These are phyloP conservation scores for Chelon labrosus DNA, from an alignment of 2,797 vertebrate species.

Conservation along the genomic window DNA sequence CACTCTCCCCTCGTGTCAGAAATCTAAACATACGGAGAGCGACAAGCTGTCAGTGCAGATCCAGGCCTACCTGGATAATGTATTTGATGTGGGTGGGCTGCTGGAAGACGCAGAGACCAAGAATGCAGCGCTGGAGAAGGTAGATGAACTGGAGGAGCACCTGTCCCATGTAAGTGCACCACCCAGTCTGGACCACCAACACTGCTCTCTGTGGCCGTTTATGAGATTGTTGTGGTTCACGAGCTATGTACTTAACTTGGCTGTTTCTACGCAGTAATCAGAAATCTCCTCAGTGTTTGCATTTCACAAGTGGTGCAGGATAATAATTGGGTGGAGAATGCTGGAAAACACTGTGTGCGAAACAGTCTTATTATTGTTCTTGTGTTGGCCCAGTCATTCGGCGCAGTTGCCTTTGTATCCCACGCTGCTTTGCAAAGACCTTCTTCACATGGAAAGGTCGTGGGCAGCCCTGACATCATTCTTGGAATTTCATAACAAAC, in stretches of 20 bases:
- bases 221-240: conserved; percentile 65
- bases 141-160: conserved; percentile 97
- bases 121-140: conserved; percentile 97
- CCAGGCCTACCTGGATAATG: conserved; percentile 97
- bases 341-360: conserved; percentile 56
- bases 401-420: conserved; percentile 64
- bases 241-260: conserved; percentile 62
- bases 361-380: conserved; percentile 81
- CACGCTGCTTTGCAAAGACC: conserved; percentile 72
- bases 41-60: conserved; percentile 99
- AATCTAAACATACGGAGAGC: conserved; percentile 96
- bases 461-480: conserved; percentile 77
- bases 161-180: conserved; percentile 93
- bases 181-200: conserved; percentile 70
- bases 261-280: conserved; percentile 66
- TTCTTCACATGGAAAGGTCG: conserved; percentile 78
- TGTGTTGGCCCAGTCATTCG: conserved; percentile 50
- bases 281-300: conserved; percentile 66
- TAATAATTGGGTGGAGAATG: conserved; percentile 71
- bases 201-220: conserved; percentile 43
- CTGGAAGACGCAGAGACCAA: conserved; percentile 98
- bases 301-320: conserved; percentile 67
- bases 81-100: conserved; percentile 96
- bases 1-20: conserved; percentile 78
- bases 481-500: conserved; percentile 82